Evolutionary conservation across 2,888 invertebrate species (phyloP).

Genomic region (Himalopsyche anomala): DNA sequence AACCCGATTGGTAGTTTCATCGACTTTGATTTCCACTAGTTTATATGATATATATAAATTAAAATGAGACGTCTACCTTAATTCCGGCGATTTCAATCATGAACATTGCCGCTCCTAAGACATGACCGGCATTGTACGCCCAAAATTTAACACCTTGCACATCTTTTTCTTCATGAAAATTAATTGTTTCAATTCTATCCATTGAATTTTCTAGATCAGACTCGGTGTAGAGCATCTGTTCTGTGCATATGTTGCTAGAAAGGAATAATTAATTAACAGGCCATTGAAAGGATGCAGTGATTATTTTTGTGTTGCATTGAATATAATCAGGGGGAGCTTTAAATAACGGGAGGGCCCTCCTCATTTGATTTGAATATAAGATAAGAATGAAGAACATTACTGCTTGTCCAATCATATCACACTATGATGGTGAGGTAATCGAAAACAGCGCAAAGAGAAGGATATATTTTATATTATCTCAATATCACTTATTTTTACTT

Average conservation of each 20-base stretch:
- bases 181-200: conserved; percentile 99
- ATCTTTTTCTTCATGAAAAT: conserved; percentile 98
- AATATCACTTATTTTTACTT: too few species aligned
- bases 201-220: conserved; percentile 97
- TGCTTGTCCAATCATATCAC: too few species aligned
- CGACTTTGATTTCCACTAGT: not conserved
- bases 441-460: too few species aligned
- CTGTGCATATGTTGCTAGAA: conserved; percentile 95
- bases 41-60: not conserved
- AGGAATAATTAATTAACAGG: conserved; percentile 4
- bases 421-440: too few species aligned
- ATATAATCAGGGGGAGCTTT: too few species aligned
- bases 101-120: conserved; percentile 99
- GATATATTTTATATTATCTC: too few species aligned
- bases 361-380: too few species aligned
- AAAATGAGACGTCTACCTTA: conserved; percentile 76
- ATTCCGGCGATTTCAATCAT: conserved; percentile 99
- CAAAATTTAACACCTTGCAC: conserved; percentile 98
- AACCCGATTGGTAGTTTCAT: not conserved
- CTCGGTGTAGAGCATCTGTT: conserved; percentile 98
- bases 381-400: too few species aligned
- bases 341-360: too few species aligned
- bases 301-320: too few species aligned
- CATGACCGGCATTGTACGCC: conserved; percentile 99
- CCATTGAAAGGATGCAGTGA: too few species aligned